Conservation (phyloP, 2,797 vertebrate genomes). For the Crenichthys baileyi region DNA sequence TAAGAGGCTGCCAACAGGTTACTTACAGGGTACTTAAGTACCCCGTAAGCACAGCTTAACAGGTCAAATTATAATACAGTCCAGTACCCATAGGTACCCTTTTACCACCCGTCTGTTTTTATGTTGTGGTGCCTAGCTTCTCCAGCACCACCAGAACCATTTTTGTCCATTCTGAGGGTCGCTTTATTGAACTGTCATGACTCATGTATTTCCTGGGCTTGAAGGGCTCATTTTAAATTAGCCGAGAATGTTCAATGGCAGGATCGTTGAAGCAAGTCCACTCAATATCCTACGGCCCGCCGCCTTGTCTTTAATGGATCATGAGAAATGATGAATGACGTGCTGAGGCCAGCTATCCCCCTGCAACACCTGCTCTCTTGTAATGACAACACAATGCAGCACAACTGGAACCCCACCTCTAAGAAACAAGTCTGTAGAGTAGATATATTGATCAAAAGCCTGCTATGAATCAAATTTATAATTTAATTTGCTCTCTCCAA, state of each 20-base stretch:
- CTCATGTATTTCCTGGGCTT: slow-evolving; percentile 67
- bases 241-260: slow-evolving; percentile 68
- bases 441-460: slow-evolving; percentile 24
- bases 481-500: slow-evolving; percentile 14
- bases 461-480: slow-evolving; percentile 17
- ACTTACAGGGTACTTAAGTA: too few relatives aligned
- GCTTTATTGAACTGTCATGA: slow-evolving; percentile 78
- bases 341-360: slow-evolving; percentile 22
- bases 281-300: slow-evolving; percentile 69
- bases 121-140: slow-evolving; percentile 5
- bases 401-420: not conserved
- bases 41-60: not conserved
- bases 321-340: slow-evolving; percentile 65
- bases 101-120: not conserved
- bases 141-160: slow-evolving; percentile 22
- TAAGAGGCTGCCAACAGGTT: not conserved
- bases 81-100: not conserved
- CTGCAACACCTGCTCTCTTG: slow-evolving; percentile 35
- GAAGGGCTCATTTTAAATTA: slow-evolving; percentile 78
- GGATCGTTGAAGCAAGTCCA: slow-evolving; percentile 63
- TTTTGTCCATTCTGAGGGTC: slow-evolving; percentile 39
- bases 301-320: slow-evolving; percentile 63
- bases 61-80: not conserved
- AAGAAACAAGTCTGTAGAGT: slow-evolving; percentile 1
- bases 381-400: slow-evolving; percentile 24